phyloP scores from a whole-genome alignment of 2,113 vertebrate species.

The Ceyx cyanopectus region DNA sequence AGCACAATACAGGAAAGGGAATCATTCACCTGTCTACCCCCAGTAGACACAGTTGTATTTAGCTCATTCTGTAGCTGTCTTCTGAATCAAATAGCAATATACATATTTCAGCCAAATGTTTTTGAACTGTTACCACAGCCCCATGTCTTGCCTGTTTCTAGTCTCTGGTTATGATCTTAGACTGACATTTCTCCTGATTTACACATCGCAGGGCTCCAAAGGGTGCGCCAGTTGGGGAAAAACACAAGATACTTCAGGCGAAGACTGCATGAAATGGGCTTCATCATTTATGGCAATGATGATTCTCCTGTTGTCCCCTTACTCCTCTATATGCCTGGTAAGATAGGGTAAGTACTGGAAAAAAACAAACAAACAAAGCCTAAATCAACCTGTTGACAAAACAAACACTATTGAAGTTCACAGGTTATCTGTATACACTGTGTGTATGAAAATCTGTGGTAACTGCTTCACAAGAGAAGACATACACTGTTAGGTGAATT shows the following conservation, averaged over 20 bases:
- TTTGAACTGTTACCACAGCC: background rate
- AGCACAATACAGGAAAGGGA: background rate
- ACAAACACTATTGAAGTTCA: background rate
- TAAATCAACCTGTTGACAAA: background rate
- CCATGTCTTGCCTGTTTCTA: background rate
- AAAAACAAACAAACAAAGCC: background rate
- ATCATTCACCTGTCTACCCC: background rate
- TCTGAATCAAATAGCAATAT: background rate
- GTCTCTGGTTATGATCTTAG: background rate
- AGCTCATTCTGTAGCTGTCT: background rate
- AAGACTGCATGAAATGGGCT: constrained; percentile 88
- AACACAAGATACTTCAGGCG: constrained; percentile 91
- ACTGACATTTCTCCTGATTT: constrained; percentile 26
- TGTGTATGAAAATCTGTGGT: background rate
- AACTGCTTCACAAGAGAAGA: background rate
- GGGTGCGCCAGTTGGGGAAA: constrained; percentile 83
- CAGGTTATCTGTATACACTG: background rate
- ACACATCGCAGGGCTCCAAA: constrained; percentile 81
- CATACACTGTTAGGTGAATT: background rate
- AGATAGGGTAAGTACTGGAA: constrained; percentile 88
- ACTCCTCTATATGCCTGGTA: constrained; percentile 92
- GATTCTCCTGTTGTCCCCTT: constrained; percentile 90
- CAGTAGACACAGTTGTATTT: background rate
- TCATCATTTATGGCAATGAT: constrained; percentile 92
- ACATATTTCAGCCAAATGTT: background rate